Evolutionary conservation across 2,888 invertebrate genomes (phyloP).

Genomic region (Leucophora obtusa): DNA sequence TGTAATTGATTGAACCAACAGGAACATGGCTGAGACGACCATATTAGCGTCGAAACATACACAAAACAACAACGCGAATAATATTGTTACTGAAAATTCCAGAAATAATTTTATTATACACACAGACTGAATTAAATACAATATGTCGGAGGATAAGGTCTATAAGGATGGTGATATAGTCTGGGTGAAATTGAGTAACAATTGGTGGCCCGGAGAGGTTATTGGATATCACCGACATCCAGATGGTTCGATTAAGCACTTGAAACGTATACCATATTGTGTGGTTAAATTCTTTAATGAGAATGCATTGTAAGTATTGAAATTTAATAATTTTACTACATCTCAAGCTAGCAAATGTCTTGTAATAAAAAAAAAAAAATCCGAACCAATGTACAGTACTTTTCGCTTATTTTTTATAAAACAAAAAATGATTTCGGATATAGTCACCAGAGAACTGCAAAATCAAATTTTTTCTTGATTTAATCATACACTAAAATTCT

Average conservation of each 20-base stretch:
- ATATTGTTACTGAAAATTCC: slow-evolving; percentile 7
- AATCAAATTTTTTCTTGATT: too few species aligned
- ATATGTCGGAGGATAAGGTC: slow-evolving; percentile 69
- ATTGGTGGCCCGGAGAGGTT: slow-evolving; percentile 93
- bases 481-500: too few species aligned
- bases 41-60: background rate
- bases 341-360: too few species aligned
- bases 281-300: slow-evolving; percentile 92
- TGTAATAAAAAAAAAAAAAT: too few species aligned
- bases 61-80: background rate
- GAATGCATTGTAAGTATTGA: slow-evolving; percentile 85
- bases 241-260: slow-evolving; percentile 82
- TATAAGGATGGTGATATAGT: slow-evolving; percentile 87
- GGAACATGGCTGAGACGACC: background rate
- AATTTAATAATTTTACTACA: slow-evolving; percentile 7
- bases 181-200: slow-evolving; percentile 89
- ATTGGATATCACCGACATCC: slow-evolving; percentile 83
- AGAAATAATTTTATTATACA: background rate
- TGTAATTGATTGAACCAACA: background rate
- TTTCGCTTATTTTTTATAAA: too few species aligned
- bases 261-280: slow-evolving; percentile 86
- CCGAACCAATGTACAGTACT: too few species aligned
- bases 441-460: too few species aligned
- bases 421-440: too few species aligned
- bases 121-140: slow-evolving; percentile 6